Evolutionary conservation across 1,140 invertebrate genomes (phyloP), one percentile per base, ranked within the genome.

Genomic region (Drosophila seguyi): DNA sequence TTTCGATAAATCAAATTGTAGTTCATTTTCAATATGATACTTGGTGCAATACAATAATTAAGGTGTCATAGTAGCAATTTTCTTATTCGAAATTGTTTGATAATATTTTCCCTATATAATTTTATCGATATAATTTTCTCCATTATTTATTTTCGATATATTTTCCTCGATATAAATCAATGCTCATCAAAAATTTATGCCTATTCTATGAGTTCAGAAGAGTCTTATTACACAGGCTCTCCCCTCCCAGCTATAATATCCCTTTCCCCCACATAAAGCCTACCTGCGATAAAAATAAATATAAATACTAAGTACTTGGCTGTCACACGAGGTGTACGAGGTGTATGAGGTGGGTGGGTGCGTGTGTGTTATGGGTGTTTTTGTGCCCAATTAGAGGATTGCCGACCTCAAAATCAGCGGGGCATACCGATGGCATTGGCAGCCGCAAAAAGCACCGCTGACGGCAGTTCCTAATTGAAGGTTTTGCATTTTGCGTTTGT

Each of bases 401-500:
- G 48, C 36, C 63, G 63, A 80, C 83, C 79, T 87, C 84, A 87
- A 83, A 87, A 73, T 79, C 80, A 83, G 67, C 56, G 42, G 83
- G 72, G 76, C 84, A 88, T 87, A 56, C 72, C 67, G 47, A 83
- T 81, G 79, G 80, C 84, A 87, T 87, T 88, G 84, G 71, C 50
- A 76, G 50, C 78, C 48, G 45, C 57, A 57, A 57, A 47, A 39
- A 58, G 61, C 47, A 58, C 50, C 71, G 10, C 25, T 29, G 25
- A 48, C 16, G 69, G 65, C 72, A 38, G 34, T 22, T 55, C 79
- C 76, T 87, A 87, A 87, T 88, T 87, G 80, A 87, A 88, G 84
- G 83, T 87, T 87, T 85, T 87, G 61, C 75, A 82, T 87, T 86
- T 78, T 56, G 69, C 69, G 45, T 84, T 84, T 84, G 75, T 84